These are phyloP conservation scores for Hetaerina americana DNA, from an alignment of 1,140 invertebrate genomes.

Conservation along the genomic window DNA sequence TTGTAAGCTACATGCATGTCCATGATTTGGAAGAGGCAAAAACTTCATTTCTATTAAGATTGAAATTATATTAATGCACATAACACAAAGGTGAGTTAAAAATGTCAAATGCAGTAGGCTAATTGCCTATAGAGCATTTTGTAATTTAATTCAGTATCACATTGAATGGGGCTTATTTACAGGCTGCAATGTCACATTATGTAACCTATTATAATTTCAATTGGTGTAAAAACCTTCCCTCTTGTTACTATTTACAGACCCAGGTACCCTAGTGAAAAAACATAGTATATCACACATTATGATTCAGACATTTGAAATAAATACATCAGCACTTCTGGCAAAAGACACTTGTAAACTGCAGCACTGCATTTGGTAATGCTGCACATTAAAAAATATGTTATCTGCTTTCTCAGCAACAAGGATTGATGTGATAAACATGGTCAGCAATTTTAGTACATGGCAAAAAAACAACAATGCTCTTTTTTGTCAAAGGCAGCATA, in stretches of 20 bases:
- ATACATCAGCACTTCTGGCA: conserved; percentile 7
- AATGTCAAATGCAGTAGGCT: background rate
- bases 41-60: background rate
- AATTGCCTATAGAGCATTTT: background rate
- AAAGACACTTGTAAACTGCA: conserved; percentile 6
- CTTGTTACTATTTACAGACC: conserved; percentile 4
- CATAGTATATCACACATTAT: conserved; percentile 3
- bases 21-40: background rate
- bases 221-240: conserved; percentile 6
- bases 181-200: background rate
- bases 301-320: conserved; percentile 3
- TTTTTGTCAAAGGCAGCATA: background rate
- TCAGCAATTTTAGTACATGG: background rate
- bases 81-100: background rate
- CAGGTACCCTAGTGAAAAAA: conserved; percentile 8
- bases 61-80: background rate
- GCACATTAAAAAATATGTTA: background rate
- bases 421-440: background rate
- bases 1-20: background rate
- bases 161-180: conserved; percentile 2
- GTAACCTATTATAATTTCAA: conserved; percentile 2
- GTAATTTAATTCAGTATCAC: no score
- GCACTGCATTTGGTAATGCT: background rate
- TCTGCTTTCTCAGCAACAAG: background rate
- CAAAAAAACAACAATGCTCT: background rate